Conservation (phyloP, 92 coral and sea anemone genomes). For the Epizoanthus ramosus region DNA sequence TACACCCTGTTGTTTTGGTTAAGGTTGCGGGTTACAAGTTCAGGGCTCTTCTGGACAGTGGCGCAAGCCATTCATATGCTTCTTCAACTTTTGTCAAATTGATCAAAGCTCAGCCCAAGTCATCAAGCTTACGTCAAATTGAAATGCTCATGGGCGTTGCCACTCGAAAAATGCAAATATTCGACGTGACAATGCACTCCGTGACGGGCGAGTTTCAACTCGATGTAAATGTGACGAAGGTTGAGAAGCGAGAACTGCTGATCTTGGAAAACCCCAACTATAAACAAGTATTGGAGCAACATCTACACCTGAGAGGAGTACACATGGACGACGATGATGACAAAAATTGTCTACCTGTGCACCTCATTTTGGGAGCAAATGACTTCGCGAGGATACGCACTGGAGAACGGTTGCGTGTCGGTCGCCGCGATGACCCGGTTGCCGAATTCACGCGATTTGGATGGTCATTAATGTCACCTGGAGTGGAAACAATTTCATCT, state of each 20-base stretch:
- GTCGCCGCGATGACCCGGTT: constrained; percentile 69
- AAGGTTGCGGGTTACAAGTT: constrained; percentile 59
- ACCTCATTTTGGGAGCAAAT: constrained; percentile 65
- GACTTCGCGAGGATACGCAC: constrained; percentile 66
- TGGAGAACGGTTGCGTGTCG: constrained; percentile 61
- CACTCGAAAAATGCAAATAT: constrained; percentile 67
- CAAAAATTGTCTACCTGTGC: constrained; percentile 57
- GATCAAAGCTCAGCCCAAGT: constrained; percentile 58
- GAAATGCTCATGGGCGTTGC: constrained; percentile 69
- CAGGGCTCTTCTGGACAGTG: constrained; percentile 68
- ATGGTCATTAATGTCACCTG: constrained; percentile 73
- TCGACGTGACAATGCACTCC: constrained; percentile 51
- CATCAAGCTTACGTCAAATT: constrained; percentile 57
- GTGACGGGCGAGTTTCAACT: constrained; percentile 54
- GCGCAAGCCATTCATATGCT: constrained; percentile 74
- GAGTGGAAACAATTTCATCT: constrained; percentile 48
- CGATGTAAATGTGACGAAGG: constrained; percentile 42
- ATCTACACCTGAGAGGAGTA: constrained; percentile 61
- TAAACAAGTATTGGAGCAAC: constrained; percentile 45
- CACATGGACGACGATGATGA: constrained; percentile 61
- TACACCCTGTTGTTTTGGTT: constrained; percentile 62
- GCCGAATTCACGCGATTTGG: constrained; percentile 73
- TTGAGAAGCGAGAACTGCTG: constrained; percentile 51
- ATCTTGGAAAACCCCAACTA: constrained; percentile 64
- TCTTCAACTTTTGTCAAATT: constrained; percentile 66